phyloP scores from a whole-genome alignment of 2,113 vertebrate genomes.

The Ammodytes marinus region DNA sequence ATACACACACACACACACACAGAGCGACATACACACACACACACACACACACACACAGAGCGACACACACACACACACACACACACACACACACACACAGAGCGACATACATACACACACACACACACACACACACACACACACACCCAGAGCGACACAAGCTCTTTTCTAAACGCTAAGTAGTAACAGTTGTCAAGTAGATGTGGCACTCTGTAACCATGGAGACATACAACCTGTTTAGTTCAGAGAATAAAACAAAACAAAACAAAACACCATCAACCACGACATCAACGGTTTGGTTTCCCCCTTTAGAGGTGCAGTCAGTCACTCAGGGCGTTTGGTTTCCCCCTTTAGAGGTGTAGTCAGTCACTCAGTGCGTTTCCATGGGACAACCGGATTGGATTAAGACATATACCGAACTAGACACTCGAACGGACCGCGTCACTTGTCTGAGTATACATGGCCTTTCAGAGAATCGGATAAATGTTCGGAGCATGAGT shows the following conservation, averaged over 20 bases:
- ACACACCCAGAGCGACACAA: slow-evolving; percentile 62
- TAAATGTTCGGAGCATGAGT: too few relatives aligned
- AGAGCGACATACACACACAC: too few relatives aligned
- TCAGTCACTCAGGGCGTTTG: too few relatives aligned
- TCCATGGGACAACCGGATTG: too few relatives aligned
- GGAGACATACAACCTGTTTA: slow-evolving; percentile 74
- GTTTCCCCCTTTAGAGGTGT: slow-evolving; percentile 24
- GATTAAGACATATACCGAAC: too few relatives aligned
- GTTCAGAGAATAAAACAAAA: slow-evolving; percentile 63
- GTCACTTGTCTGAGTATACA: too few relatives aligned
- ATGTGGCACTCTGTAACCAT: slow-evolving; percentile 79
- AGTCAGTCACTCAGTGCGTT: slow-evolving; percentile 6
- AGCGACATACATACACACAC: slow-evolving; percentile 51
- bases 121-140: slow-evolving; percentile 49
- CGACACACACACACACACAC: slow-evolving; percentile 65
- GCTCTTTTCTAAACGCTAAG: slow-evolving; percentile 73
- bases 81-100: slow-evolving; percentile 6
- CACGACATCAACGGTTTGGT: slow-evolving; percentile 71
- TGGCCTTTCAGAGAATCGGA: too few relatives aligned
- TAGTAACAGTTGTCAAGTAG: slow-evolving; percentile 78
- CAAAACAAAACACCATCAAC: slow-evolving; percentile 75
- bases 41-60: too few relatives aligned
- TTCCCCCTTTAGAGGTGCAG: slow-evolving; percentile 40
- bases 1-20: too few relatives aligned
- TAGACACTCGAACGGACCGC: too few relatives aligned